phyloP scores from a whole-genome alignment of 1,140 invertebrate genomes.

The Cylas formicarius region DNA sequence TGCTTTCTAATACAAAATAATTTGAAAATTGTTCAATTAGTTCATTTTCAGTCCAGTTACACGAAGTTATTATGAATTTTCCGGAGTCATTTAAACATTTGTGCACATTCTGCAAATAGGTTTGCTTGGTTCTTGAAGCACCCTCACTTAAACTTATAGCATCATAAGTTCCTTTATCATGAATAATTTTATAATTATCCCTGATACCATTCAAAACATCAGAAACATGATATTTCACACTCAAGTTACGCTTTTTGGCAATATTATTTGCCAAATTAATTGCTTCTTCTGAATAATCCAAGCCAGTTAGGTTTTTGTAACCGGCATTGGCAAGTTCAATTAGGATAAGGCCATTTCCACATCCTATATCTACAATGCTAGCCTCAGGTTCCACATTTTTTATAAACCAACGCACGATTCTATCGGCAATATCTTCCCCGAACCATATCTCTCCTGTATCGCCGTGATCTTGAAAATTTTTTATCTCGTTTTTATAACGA shows the following conservation, averaged over 20 bases:
- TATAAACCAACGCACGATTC: slow-evolving; percentile 63
- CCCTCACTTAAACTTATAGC: slow-evolving; percentile 74
- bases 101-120: slow-evolving; percentile 62
- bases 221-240: slow-evolving; percentile 51
- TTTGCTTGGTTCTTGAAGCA: slow-evolving; percentile 52
- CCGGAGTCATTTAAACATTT: slow-evolving; percentile 52
- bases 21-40: slow-evolving; percentile 62
- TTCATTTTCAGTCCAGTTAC: slow-evolving; percentile 89
- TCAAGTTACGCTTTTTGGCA: slow-evolving; percentile 46
- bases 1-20: slow-evolving; percentile 53
- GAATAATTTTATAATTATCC: slow-evolving; percentile 53
- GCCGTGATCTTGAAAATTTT: slow-evolving; percentile 74
- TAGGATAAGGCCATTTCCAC: slow-evolving; percentile 85
- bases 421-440: slow-evolving; percentile 69
- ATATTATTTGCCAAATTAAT: slow-evolving; percentile 66
- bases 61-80: slow-evolving; percentile 81
- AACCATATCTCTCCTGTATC: slow-evolving; percentile 93
- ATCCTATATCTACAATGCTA: slow-evolving; percentile 65
- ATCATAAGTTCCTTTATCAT: slow-evolving; percentile 94
- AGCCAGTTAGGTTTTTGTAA: slow-evolving; percentile 65
- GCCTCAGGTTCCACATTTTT: slow-evolving; percentile 45
- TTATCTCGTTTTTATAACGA: slow-evolving; percentile 70
- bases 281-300: slow-evolving; percentile 79
- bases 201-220: slow-evolving; percentile 49
- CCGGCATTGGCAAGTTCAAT: slow-evolving; percentile 67